phyloP scores from a whole-genome alignment of 2,888 invertebrate species.

The Nesidiocoris tenuis region DNA sequence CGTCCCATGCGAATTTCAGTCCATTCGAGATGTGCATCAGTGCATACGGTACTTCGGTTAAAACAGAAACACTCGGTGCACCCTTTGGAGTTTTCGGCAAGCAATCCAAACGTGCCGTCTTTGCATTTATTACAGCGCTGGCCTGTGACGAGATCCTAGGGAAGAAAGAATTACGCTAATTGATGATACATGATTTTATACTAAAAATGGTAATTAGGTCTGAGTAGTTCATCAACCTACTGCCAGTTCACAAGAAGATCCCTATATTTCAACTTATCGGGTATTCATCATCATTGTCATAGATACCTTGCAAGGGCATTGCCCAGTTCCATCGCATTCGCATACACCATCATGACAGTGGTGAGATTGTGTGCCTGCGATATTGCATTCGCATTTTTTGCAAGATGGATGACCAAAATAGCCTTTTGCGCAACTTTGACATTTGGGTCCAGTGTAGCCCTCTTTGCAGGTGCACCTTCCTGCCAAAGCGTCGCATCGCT shows the following conservation, averaged over 20 bases:
- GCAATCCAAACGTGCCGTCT: conserved; percentile 82
- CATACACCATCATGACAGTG: conserved; percentile 63
- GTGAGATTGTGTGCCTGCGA: conserved; percentile 61
- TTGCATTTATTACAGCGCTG: conserved; percentile 80
- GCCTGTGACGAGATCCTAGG: conserved; percentile 77
- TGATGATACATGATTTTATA: not conserved
- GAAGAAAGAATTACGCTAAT: not conserved
- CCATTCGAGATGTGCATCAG: conserved; percentile 79
- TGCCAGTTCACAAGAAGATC: too few relatives aligned
- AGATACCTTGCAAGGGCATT: conserved; percentile 83
- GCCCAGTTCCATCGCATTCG: conserved; percentile 74
- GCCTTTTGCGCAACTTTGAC: conserved; percentile 79
- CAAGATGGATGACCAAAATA: conserved; percentile 78
- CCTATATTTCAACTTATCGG: too few relatives aligned
- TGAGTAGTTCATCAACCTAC: not conserved
- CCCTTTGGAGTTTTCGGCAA: conserved; percentile 74
- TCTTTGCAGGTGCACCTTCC: conserved; percentile 77
- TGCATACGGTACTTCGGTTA: conserved; percentile 76
- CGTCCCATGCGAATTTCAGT: conserved; percentile 67
- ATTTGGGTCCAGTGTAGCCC: conserved; percentile 74
- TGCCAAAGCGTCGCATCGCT: conserved; percentile 63
- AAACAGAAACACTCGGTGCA: conserved; percentile 98
- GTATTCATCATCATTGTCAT: too few relatives aligned
- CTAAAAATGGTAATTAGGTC: not conserved
- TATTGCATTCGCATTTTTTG: conserved; percentile 70